Evolutionary conservation across 2,797 vertebrate genomes (phyloP), one percentile per base, ranked within the genome.

Genomic region (Rhinogobio ventralis): DNA sequence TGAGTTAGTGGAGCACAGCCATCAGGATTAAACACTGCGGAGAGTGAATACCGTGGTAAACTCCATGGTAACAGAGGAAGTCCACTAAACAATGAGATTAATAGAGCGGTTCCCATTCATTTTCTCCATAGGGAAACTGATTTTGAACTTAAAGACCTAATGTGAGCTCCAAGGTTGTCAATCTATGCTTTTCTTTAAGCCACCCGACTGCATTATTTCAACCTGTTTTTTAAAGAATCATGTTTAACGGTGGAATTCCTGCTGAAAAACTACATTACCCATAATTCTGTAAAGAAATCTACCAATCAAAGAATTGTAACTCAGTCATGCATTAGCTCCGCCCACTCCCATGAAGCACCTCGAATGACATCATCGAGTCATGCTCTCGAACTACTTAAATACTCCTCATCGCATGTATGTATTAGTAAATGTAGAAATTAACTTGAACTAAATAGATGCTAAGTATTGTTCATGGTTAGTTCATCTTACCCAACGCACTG

Each of bases 41-140:
- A 79, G 72, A 89, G 90, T 87, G 90, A 91, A 93, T 83, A 91
- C 89, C 86, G 7, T 79, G 86, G 88, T 89, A 88, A 80, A 23
- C 73, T 89, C 83, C 45, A 89, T 85, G 89, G 90, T n/a, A 83
- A 90, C 88, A 87, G 79, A 84, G 86, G 77, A 88, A 89, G 92
- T 90, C 88, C 89, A 79, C 87, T 88, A 90, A 89, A 94, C 91
- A 94, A 93, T 90, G 89, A 89, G 92, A 92, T 92, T 90, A 92
- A 94, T 93, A 91, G 92, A 81, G 25, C 28, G 7, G 25, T 30
- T 64, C 60, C 6, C 4, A 17, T 64, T 15, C 6, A 64, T 17
- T 64, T 64, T 64, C 13, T 62, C n/a, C n/a, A 25, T 10, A 25
- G n/a, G 57, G 19, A 60, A 25, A 25, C 57, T 62, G 11, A 2